Conservation (phyloP, 2,797 vertebrate genomes). For the Trichosurus vulpecula region DNA sequence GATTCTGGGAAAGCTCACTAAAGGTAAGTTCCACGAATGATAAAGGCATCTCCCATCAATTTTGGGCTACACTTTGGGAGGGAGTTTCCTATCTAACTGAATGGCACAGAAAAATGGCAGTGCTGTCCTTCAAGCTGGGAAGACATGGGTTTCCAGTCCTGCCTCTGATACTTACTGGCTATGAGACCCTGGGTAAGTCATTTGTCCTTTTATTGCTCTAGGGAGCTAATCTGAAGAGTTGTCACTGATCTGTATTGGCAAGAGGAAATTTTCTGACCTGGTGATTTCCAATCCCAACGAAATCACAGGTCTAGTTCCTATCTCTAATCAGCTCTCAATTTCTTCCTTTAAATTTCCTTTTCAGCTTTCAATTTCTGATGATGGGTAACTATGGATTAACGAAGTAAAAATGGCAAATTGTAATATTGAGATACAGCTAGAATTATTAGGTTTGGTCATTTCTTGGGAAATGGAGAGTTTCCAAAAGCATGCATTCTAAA, state of each 20-base stretch:
- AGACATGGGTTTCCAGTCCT: background rate
- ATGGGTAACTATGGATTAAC: background rate
- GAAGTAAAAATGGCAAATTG: background rate
- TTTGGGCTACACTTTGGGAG: background rate
- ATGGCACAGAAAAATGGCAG: background rate
- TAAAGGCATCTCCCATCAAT: background rate
- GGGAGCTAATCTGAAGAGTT: background rate
- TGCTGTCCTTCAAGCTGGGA: background rate
- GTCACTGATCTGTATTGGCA: background rate
- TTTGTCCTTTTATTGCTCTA: background rate
- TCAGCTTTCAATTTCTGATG: background rate
- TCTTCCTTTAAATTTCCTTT: background rate
- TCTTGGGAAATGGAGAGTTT: background rate
- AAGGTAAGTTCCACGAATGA: background rate
- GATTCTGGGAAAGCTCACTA: background rate
- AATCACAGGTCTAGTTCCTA: background rate
- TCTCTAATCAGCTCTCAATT: background rate
- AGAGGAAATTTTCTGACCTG: background rate
- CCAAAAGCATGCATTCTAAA: background rate
- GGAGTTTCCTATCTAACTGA: background rate
- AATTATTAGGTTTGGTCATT: background rate
- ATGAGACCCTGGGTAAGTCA: background rate
- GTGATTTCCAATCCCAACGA: background rate
- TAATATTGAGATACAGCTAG: background rate
- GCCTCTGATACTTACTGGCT: background rate